These are phyloP conservation scores for Montipora foliosa DNA, from an alignment of 64 coral and sea anemone genomes.

Conservation along the genomic window DNA sequence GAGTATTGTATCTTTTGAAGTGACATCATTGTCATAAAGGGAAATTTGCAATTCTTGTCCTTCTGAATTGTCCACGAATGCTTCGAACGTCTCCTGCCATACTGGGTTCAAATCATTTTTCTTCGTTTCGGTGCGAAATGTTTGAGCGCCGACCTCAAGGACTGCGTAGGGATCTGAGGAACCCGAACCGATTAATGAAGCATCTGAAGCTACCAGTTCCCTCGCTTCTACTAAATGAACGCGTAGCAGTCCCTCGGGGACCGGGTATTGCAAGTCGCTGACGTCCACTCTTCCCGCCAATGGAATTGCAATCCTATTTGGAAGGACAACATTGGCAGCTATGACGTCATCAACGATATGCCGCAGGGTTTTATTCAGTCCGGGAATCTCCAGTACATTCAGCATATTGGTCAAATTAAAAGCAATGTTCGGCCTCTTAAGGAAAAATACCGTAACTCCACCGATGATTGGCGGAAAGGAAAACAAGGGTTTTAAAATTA, in stretches of 20 bases:
- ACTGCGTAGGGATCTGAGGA: constrained; percentile 87
- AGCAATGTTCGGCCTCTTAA: constrained; percentile 84
- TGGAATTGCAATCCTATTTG: constrained; percentile 91
- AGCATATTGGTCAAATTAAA: constrained; percentile 96
- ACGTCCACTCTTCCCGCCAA: constrained; percentile 72
- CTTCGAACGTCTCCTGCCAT: constrained; percentile 95
- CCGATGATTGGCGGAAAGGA: constrained; percentile 71
- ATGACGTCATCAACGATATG: constrained; percentile 91
- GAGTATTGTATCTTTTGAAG: constrained; percentile 83
- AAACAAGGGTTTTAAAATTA: constrained; percentile 90
- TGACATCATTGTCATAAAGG: constrained; percentile 83
- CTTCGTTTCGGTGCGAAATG: constrained; percentile 88
- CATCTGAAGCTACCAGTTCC: constrained; percentile 79
- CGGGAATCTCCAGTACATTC: constrained; percentile 93
- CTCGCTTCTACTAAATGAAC: constrained; percentile 89
- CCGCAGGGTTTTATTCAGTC: constrained; percentile 87
- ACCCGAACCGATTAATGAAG: constrained; percentile 74
- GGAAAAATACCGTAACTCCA: constrained; percentile 88
- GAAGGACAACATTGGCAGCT: constrained; percentile 79
- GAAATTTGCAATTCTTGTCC: constrained; percentile 80
- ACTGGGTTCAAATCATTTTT: constrained; percentile 77
- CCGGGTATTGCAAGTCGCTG: constrained; percentile 87
- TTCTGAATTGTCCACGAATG: constrained; percentile 93
- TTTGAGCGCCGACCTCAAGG: constrained; percentile 90
- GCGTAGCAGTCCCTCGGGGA: constrained; percentile 86